Evolutionary conservation across 1,140 invertebrate genomes (phyloP).

Genomic region (Euura lappo): DNA sequence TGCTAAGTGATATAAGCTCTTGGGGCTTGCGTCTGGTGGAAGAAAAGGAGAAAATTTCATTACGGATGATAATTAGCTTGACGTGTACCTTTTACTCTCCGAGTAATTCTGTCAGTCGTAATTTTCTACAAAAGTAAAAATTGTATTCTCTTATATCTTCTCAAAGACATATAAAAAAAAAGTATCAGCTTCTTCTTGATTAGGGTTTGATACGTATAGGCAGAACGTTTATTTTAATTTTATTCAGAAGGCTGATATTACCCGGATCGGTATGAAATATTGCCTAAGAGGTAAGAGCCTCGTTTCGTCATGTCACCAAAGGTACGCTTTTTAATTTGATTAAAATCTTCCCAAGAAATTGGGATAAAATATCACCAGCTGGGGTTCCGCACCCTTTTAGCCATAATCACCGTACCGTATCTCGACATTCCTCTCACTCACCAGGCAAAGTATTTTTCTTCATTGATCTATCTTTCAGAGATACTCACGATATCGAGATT

Average conservation of each 20-base stretch:
- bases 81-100: neutral
- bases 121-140: neutral
- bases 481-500: neutral
- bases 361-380: neutral
- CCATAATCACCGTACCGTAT: neutral
- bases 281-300: neutral
- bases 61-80: neutral
- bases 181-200: too few species aligned
- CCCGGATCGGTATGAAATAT: neutral
- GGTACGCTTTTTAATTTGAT: slow-evolving; percentile 2
- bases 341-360: neutral
- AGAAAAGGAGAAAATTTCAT: neutral
- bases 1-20: slow-evolving; percentile 5
- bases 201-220: too few species aligned
- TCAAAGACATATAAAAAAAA: too few species aligned
- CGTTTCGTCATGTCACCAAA: neutral
- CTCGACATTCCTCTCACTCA: neutral
- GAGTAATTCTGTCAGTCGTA: neutral
- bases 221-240: neutral
- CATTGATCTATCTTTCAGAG: neutral
- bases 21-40: neutral
- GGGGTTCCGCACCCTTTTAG: neutral
- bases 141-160: too few species aligned
- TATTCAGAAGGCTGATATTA: neutral
- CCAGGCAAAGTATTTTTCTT: neutral